A percentile compares a stretch with the other conserved stretches of the same genome.
Evolutionary conservation across 2,113 vertebrate species (phyloP).

Genomic region (Chitala chitala): DNA sequence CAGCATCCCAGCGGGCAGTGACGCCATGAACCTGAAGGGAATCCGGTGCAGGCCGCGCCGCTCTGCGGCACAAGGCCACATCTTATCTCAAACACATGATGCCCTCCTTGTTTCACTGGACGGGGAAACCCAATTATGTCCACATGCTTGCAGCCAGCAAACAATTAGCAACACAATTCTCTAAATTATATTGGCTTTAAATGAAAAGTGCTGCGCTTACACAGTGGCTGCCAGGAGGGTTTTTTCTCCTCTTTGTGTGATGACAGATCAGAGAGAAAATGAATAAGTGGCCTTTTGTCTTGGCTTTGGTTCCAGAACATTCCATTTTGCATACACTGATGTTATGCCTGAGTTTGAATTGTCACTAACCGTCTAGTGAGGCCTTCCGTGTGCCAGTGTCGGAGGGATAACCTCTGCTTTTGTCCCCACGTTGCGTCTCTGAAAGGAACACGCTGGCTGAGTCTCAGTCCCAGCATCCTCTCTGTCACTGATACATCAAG

Average conservation of each 20-base stretch:
- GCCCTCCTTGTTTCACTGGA: background rate
- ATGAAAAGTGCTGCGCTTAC: conserved; percentile 12
- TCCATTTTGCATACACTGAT: conserved; percentile 12
- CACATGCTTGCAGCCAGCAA: background rate
- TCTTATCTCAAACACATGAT: background rate
- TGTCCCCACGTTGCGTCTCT: background rate
- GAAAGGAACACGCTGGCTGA: conserved; percentile 8
- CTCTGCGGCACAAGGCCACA: background rate
- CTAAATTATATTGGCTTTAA: conserved; percentile 4
- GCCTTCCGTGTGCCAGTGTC: background rate
- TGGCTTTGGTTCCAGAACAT: conserved; percentile 22
- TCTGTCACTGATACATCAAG: background rate
- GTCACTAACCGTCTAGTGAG: background rate
- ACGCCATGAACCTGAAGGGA: background rate
- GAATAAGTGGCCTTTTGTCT: conserved; percentile 14
- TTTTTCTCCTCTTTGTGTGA: background rate
- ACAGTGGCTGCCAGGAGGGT: background rate
- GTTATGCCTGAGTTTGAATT: background rate
- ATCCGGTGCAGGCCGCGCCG: background rate
- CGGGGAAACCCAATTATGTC: background rate
- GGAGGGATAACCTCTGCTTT: conserved; percentile 4
- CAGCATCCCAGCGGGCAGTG: background rate
- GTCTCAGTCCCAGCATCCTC: background rate
- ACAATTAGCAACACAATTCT: conserved; percentile 5
- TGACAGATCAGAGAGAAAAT: conserved; percentile 20